Base-by-base conservation (phyloP, 1,140 invertebrate species). In the Orchestia grillus region DNA sequence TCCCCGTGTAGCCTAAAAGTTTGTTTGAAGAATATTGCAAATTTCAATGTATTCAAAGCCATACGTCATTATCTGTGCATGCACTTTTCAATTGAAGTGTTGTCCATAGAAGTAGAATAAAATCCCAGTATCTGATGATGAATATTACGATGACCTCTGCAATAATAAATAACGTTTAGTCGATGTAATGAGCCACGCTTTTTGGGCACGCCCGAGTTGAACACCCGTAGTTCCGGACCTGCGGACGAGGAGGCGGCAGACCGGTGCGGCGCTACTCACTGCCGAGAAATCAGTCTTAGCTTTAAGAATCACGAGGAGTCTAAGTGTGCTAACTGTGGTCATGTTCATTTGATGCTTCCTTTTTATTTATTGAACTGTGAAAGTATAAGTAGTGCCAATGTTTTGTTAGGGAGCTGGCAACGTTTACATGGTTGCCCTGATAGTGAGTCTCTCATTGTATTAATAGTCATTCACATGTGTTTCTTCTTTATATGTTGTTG, bases 71-170 rank as follows among this genome's bases (percentile, higher is more conserved):
- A 42, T 16, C 4, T 90, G 88, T 90, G 88, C 43, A 90, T 90
- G 88, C 88, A 90, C 88, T 90, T 44, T 90, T 90, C 41, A 43
- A 90, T 11, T 90, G 88, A 90, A 44, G 43, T 90, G 88, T 90
- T 44, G 88, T 90, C 88, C 43, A 42, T 90, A 90, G 88, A 41
- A 42, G 43, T 90, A 90, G 88, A n/a, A 90, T 44, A 42, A 90
- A 90, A 42, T 42, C 88, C 88, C 88, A 42, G 36, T 90, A 42
- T 90, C 88, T 44, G 88, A 90, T 90, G 88, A 41, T 53, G 47
- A 53, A 53, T 53, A 53, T 77, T 77, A 77, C 62, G 62, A 77
- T 77, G 11, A 23, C 62, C 62, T 77, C 62, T 77, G 62, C 62
- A 77, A 77, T 77, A 77, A 77, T 77, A 36, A 77, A 15, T 77